Percentiles rank a stretch among this genome's conserved stretches.
Conservation (phyloP, 2,797 vertebrate species). For the Danio albolineatus region DNA sequence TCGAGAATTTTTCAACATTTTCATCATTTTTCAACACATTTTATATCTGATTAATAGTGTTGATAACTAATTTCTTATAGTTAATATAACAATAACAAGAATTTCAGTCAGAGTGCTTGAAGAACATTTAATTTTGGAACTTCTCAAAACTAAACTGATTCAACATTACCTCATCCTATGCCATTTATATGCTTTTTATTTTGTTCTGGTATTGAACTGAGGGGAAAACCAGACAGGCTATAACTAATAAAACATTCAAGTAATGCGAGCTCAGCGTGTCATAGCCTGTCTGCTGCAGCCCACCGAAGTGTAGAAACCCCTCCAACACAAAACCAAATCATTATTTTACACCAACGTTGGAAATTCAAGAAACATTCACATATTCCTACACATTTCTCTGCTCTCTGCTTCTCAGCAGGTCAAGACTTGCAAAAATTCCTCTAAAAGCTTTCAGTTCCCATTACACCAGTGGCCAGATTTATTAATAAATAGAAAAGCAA, state of each 20-base stretch:
- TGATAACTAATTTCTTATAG: no score
- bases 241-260: slow-evolving; percentile 21
- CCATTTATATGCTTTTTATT: background rate
- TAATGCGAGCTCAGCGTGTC: background rate
- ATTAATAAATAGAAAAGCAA: background rate
- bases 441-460: background rate
- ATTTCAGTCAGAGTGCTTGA: background rate
- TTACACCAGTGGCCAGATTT: background rate
- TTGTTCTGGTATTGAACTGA: background rate
- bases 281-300: slow-evolving; percentile 21
- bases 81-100: background rate
- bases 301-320: slow-evolving; percentile 21
- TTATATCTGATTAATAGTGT: no score
- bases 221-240: slow-evolving; percentile 29
- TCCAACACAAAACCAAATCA: slow-evolving; percentile 15
- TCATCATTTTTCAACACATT: no score
- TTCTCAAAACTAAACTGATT: background rate
- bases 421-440: slow-evolving; percentile 23
- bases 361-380: background rate
- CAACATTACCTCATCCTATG: background rate
- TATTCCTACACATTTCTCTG: background rate
- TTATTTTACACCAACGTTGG: background rate
- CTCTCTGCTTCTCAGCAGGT: background rate
- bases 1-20: no score
- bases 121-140: background rate